A percentile compares a stretch with the other conserved stretches of the same genome.
Evolutionary conservation across 37 sponge, comb jelly and placozoan genomes (phyloP).

Genomic region (Hormiphora californensis): DNA sequence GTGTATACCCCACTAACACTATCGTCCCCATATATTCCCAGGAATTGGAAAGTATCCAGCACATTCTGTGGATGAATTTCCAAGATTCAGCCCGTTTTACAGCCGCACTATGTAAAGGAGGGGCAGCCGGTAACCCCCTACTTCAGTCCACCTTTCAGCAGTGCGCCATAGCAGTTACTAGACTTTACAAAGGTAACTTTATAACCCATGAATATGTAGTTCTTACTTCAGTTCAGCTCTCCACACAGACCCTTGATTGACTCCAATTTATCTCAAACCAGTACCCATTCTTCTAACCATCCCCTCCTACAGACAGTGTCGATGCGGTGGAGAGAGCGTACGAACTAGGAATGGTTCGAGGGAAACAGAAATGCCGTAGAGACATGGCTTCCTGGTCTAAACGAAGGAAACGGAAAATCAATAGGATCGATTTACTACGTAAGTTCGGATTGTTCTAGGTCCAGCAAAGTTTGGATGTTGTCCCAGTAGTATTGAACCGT

Average conservation of each 20-base stretch:
- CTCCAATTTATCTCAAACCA: too few relatives aligned
- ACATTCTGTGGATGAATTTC: slow-evolving; percentile 52
- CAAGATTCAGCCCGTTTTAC: slow-evolving; percentile 25
- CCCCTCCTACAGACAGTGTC: slow-evolving; percentile 23
- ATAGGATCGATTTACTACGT: slow-evolving; percentile 33
- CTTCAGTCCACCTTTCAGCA: slow-evolving; percentile 14
- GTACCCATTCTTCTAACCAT: not conserved
- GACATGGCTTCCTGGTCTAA: not conserved
- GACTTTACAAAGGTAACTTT: slow-evolving; percentile 50
- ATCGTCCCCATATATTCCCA: too few relatives aligned
- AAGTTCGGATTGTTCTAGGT: not conserved
- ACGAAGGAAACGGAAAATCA: slow-evolving; percentile 20
- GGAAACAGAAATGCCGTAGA: not conserved
- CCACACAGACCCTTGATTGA: too few relatives aligned
- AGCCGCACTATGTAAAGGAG: not conserved
- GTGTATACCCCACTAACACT: too few relatives aligned
- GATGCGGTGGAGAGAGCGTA: slow-evolving; percentile 20
- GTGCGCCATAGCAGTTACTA: slow-evolving; percentile 32
- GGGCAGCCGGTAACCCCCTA: not conserved
- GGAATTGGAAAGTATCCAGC: slow-evolving; percentile 47
- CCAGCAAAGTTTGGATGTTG: not conserved
- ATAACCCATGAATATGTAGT: too few relatives aligned
- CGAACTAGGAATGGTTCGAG: slow-evolving; percentile 3
- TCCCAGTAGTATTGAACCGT: not conserved
- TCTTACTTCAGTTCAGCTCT: too few relatives aligned